Evolutionary conservation across 1,140 invertebrate genomes (phyloP).

Genomic region (Papilio polyxenes): DNA sequence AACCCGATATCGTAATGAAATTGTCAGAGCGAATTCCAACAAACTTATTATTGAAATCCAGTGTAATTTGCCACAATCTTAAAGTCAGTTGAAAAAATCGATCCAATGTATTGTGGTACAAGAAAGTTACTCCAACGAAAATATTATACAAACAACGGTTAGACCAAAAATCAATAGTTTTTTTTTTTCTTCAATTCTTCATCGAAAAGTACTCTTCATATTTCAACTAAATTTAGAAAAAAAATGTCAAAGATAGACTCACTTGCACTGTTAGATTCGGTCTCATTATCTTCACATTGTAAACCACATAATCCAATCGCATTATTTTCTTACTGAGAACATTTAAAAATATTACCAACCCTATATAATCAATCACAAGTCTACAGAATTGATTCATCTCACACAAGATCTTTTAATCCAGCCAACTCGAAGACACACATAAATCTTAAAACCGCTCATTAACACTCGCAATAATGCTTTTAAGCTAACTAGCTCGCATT

Average conservation of each 20-base stretch:
- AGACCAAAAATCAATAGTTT: neutral
- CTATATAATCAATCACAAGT: neutral
- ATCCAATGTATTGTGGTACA: constrained; percentile 30
- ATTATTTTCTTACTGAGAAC: neutral
- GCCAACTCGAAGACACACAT: constrained; percentile 3
- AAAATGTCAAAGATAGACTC: no score
- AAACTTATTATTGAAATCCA: constrained; percentile 46
- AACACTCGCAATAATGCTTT: constrained; percentile 33
- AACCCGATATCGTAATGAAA: constrained; percentile 52
- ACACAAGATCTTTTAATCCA: neutral
- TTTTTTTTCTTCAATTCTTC: no score
- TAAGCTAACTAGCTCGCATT: constrained; percentile 35
- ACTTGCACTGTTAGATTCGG: no score
- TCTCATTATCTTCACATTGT: neutral
- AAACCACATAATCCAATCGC: no score
- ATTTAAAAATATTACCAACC: neutral
- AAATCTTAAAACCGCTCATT: constrained; percentile 33
- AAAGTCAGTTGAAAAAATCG: constrained; percentile 16
- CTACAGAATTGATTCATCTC: neutral
- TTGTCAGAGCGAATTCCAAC: constrained; percentile 50
- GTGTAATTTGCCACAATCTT: constrained; percentile 42
- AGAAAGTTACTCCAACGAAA: neutral
- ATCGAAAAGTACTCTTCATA: no score
- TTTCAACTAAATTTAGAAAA: no score
- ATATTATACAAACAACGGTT: neutral